phyloP scores from a whole-genome alignment of 2,113 vertebrate genomes.

The Syngnathoides biaculeatus region DNA sequence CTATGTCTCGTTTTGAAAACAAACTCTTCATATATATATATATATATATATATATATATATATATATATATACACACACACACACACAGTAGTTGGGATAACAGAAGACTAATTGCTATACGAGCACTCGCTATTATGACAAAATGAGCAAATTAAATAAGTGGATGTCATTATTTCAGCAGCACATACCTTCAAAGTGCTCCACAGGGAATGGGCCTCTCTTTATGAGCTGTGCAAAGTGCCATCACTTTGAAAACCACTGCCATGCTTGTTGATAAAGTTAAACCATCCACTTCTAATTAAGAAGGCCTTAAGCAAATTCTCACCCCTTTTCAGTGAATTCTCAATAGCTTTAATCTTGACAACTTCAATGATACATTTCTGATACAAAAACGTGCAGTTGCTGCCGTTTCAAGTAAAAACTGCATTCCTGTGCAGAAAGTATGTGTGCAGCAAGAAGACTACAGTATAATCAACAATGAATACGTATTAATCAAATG shows the following conservation, averaged over 20 bases:
- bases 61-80: too few species aligned
- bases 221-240: slow-evolving; percentile 45
- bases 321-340: slow-evolving; percentile 14
- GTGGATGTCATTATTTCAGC: slow-evolving; percentile 38
- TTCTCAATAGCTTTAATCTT: slow-evolving; percentile 13
- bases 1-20: too few species aligned
- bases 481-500: too few species aligned
- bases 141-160: slow-evolving; percentile 31
- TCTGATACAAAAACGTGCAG: not conserved
- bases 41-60: too few species aligned
- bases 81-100: not conserved
- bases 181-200: slow-evolving; percentile 30
- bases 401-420: too few species aligned
- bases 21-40: too few species aligned
- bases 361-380: not conserved
- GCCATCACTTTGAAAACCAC: slow-evolving; percentile 49
- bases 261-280: slow-evolving; percentile 28
- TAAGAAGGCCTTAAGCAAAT: slow-evolving; percentile 24
- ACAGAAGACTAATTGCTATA: slow-evolving; percentile 14
- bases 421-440: too few species aligned
- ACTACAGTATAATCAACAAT: too few species aligned
- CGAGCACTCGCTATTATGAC: slow-evolving; percentile 5
- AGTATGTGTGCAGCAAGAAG: too few species aligned
- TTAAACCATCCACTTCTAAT: slow-evolving; percentile 47
- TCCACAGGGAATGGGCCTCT: slow-evolving; percentile 22